phyloP scores from a whole-genome alignment of 2,888 invertebrate species.

The Drosophila pegasa region DNA sequence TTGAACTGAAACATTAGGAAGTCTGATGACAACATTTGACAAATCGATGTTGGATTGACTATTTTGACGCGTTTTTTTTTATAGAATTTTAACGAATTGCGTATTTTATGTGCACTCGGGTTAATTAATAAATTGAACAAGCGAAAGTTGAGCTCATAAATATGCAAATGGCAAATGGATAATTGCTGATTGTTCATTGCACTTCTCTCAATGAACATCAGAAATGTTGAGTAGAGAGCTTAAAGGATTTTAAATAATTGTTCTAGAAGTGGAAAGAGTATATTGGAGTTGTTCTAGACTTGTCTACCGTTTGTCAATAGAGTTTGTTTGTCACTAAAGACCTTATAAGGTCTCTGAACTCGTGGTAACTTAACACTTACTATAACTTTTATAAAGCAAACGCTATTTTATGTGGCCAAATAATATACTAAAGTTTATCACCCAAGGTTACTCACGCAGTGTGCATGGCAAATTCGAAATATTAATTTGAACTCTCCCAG shows the following conservation, averaged over 20 bases:
- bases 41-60: constrained; percentile 34
- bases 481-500: too few relatives aligned
- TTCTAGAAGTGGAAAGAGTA: neutral
- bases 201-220: neutral
- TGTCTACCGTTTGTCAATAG: neutral
- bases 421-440: too few relatives aligned
- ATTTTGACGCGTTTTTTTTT: neutral
- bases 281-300: neutral
- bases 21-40: constrained; percentile 40
- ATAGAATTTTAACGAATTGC: constrained; percentile 11
- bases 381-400: too few relatives aligned
- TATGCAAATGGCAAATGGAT: neutral
- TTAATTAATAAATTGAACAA: constrained; percentile 23
- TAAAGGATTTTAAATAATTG: neutral
- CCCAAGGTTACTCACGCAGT: too few relatives aligned
- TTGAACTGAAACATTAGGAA: constrained; percentile 31
- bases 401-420: too few relatives aligned
- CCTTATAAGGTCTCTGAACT: too few relatives aligned
- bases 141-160: constrained; percentile 25
- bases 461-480: too few relatives aligned
- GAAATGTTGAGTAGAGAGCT: neutral
- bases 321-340: neutral
- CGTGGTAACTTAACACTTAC: too few relatives aligned
- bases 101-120: constrained; percentile 11
- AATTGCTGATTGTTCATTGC: neutral